Conservation (phyloP, 2,113 vertebrate species). For the Colistium nudipinnis region DNA sequence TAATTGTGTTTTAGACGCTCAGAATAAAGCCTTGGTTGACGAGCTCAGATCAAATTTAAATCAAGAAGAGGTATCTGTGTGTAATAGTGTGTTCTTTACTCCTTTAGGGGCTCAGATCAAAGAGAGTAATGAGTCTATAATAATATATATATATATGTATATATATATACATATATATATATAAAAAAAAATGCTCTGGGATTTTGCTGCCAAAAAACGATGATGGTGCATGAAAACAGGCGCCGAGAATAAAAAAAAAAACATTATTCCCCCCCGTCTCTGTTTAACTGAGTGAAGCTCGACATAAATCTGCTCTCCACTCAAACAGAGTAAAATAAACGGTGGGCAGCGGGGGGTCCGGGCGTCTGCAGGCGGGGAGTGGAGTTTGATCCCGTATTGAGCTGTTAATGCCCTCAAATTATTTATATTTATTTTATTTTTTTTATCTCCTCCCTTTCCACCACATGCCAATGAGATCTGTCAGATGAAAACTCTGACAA, state of each 20-base stretch:
- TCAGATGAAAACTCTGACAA: constrained; percentile 13
- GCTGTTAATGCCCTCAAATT: constrained; percentile 24
- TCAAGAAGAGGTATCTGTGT: constrained; percentile 33
- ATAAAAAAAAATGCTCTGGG: constrained; percentile 4
- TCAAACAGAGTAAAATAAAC: constrained; percentile 24
- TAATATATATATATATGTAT: too few species aligned
- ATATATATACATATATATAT: too few species aligned
- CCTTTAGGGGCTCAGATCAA: constrained; percentile 49
- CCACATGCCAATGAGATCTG: constrained; percentile 8
- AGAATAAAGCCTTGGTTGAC: constrained; percentile 14
- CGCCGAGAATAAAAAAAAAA: constrained; percentile 7
- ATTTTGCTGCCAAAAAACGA: background rate
- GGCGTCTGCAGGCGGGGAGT: constrained; percentile 18
- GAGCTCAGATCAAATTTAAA: constrained; percentile 50
- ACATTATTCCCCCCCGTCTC: background rate
- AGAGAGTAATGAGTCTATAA: constrained; percentile 44
- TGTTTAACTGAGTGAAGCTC: constrained; percentile 5
- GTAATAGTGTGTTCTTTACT: constrained; percentile 47
- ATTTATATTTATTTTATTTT: constrained; percentile 17
- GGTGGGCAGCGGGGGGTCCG: constrained; percentile 14
- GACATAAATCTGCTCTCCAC: constrained; percentile 26
- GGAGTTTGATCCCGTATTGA: constrained; percentile 23
- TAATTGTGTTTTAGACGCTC: constrained; percentile 10
- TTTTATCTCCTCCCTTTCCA: background rate
- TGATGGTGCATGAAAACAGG: background rate